Conservation (phyloP, 2,888 invertebrate genomes). For the Meganola albula region DNA sequence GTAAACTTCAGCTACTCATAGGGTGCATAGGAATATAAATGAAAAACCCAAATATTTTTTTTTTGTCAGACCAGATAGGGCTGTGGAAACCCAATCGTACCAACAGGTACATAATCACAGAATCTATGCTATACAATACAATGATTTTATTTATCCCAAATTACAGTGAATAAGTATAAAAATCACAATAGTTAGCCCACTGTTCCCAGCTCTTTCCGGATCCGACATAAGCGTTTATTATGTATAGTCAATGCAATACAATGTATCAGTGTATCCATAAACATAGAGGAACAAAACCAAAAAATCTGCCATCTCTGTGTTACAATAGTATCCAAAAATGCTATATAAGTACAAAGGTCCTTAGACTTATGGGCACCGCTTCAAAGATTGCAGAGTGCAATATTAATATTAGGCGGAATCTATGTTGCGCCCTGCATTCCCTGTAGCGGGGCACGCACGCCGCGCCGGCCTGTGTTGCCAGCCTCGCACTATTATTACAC, state of each 20-base stretch:
- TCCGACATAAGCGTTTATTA: constrained; percentile 59
- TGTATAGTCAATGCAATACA: constrained; percentile 36
- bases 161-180: constrained; percentile 63
- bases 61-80: constrained; percentile 60
- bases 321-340: constrained; percentile 66
- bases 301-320: constrained; percentile 58
- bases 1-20: too few species aligned
- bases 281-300: constrained; percentile 78
- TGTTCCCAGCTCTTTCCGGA: constrained; percentile 50
- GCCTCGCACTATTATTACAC: constrained; percentile 29
- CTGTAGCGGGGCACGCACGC: constrained; percentile 55
- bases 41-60: constrained; percentile 35
- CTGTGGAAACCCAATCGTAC: constrained; percentile 52
- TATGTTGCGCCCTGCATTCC: constrained; percentile 67
- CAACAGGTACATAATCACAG: constrained; percentile 72
- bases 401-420: constrained; percentile 75
- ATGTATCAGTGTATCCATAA: constrained; percentile 68
- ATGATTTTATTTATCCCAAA: constrained; percentile 50
- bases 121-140: constrained; percentile 49
- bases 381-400: constrained; percentile 71
- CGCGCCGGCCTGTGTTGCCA: constrained; percentile 32
- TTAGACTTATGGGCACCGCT: constrained; percentile 53
- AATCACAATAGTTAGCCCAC: constrained; percentile 63
- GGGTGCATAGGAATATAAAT: constrained; percentile 19
- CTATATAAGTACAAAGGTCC: constrained; percentile 64